Base-by-base conservation (phyloP, 1,140 invertebrate genomes). In the Penaeus chinensis region DNA sequence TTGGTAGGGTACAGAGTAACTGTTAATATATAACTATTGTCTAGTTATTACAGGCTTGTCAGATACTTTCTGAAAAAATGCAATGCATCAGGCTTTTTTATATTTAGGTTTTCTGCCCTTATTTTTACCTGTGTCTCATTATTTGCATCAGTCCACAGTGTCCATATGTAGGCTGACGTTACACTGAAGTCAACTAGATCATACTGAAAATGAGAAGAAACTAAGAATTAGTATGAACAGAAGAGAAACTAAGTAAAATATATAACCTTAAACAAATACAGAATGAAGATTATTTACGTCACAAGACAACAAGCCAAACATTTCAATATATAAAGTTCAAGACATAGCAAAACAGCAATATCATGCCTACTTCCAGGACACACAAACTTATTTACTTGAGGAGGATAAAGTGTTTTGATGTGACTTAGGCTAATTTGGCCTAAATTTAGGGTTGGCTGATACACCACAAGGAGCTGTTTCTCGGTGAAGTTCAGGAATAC, bases 351-450 rank as follows among this genome's bases (percentile, higher is more conserved):
- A 32, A 19, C 1, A 22, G 11, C 20, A 27, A 10, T 22, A 16
- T 8, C 63, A 42, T 32, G 16, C 24, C 32, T 37, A 13, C 63
- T 83, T 42, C 22, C 37, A 42, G 10, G 66, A 71, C 8, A 81
- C 37, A 80, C 3, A 20, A 42, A 69, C 66, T 27, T 65, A 54
- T 78, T 69, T 13, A 88, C 87, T 66, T 88, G 87, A 10, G 82
- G 87, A 32, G 87, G 87, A 65, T 88, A 88, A 7, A 84, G 63
- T 4, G 87, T 88, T 63, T 88, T 83, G n/a, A 88, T 63, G 47
- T 84, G 87, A 11, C n/a, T 84, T 22, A 88, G 82, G 32, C 62
- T 42, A 24, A 88, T 24, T 20, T 84, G 81, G 20, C 82, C 81
- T 27, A 62, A 76, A 27, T 47, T 79, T 37, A 84, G 27, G 22